phyloP scores from a whole-genome alignment of 2,888 invertebrate genomes.

The Pyrgus malvae region DNA sequence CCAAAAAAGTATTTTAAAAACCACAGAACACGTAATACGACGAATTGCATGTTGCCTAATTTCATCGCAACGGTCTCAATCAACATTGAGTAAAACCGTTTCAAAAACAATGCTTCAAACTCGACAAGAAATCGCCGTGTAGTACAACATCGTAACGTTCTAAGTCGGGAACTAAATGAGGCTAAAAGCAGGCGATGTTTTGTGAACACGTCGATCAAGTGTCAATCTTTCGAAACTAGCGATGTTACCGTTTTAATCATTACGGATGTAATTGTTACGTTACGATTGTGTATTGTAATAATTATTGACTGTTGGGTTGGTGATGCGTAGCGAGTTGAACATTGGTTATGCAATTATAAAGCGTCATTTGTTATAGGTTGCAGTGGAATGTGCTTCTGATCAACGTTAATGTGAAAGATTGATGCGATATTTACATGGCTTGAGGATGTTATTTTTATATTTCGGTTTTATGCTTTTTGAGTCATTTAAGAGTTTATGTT shows the following conservation, averaged over 20 bases:
- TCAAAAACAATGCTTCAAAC: background rate
- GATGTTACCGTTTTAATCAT: slow-evolving; percentile 15
- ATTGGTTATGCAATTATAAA: background rate
- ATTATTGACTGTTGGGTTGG: background rate
- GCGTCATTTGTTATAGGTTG: too few relatives aligned
- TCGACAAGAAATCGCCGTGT: background rate
- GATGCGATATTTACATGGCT: too few relatives aligned
- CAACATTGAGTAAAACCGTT: background rate
- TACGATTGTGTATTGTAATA: slow-evolving; percentile 3
- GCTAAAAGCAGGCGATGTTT: slow-evolving; percentile 72
- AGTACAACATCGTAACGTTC: slow-evolving; percentile 7
- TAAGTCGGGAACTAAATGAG: slow-evolving; percentile 51
- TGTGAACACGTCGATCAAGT: slow-evolving; percentile 51
- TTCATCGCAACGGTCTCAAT: too few relatives aligned
- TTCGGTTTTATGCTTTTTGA: too few relatives aligned
- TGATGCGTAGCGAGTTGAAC: background rate
- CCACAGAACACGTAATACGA: too few relatives aligned
- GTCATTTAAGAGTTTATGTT: too few relatives aligned
- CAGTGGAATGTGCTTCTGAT: too few relatives aligned
- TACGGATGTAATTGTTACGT: slow-evolving; percentile 4
- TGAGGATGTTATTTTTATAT: too few relatives aligned
- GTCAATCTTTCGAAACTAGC: slow-evolving; percentile 35
- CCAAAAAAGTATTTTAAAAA: too few relatives aligned
- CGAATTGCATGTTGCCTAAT: too few relatives aligned
- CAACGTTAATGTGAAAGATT: too few relatives aligned